Conservation (phyloP, 1,140 invertebrate genomes). For the Drosophila ananassae region DNA sequence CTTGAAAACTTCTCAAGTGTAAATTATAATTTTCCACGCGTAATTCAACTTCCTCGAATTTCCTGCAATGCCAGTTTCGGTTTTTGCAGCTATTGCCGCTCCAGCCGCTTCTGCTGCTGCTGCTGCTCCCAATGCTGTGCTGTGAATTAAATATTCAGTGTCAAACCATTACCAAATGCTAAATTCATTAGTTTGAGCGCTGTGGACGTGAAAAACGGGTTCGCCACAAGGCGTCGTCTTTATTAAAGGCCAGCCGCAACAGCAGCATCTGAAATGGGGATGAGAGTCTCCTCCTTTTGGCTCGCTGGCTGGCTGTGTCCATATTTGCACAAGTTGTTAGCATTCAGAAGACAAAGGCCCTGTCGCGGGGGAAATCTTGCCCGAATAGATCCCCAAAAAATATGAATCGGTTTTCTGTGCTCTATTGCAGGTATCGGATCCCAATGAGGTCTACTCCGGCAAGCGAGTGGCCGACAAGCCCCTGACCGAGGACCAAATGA, state of each 20-base stretch:
- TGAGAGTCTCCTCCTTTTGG: constrained; percentile 13
- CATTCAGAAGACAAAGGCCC: constrained; percentile 26
- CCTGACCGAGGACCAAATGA: constrained; percentile 96
- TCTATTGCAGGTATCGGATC: constrained; percentile 91
- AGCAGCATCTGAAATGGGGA: constrained; percentile 25
- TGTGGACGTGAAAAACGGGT: constrained; percentile 80
- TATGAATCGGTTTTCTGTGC: not conserved
- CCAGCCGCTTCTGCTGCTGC: constrained; percentile 1
- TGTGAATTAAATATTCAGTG: constrained; percentile 83
- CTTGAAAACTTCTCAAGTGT: constrained; percentile 83
- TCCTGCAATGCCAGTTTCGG: constrained; percentile 78
- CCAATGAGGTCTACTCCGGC: constrained; percentile 96
- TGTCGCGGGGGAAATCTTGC: constrained; percentile 1
- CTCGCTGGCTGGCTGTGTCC: constrained; percentile 18
- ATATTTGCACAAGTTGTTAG: constrained; percentile 72
- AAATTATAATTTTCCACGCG: constrained; percentile 84
- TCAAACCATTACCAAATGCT: constrained; percentile 83
- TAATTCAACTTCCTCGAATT: constrained; percentile 83
- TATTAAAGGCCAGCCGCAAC: constrained; percentile 63
- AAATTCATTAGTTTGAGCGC: constrained; percentile 83
- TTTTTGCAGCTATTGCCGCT: constrained; percentile 28
- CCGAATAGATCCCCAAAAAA: constrained; percentile 2
- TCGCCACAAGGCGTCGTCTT: constrained; percentile 72
- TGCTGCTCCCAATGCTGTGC: constrained; percentile 30
- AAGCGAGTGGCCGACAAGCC: constrained; percentile 94